Evolutionary conservation across 2,113 vertebrate genomes (phyloP).

Genomic region (Scomber scombrus): DNA sequence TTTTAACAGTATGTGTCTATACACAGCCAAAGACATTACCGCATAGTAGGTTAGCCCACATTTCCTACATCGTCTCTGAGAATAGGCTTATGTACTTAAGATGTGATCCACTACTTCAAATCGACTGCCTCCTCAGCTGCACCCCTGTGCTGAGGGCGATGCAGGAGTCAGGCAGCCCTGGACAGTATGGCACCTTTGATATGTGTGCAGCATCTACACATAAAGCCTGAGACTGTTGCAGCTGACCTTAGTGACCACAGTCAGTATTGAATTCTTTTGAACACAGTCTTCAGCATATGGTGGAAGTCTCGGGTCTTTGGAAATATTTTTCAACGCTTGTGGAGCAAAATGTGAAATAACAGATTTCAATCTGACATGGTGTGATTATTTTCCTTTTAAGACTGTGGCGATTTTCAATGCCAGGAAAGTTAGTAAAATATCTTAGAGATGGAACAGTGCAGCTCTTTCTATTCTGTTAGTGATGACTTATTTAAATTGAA

Average conservation of each 20-base stretch:
- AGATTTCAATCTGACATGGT: constrained; percentile 5
- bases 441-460: constrained; percentile 16
- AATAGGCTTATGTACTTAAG: neutral
- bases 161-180: neutral
- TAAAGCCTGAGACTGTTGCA: neutral
- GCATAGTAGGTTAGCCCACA: too few species aligned
- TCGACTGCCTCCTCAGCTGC: neutral
- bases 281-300: neutral
- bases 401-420: neutral
- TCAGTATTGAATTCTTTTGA: constrained; percentile 18
- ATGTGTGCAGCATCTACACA: neutral
- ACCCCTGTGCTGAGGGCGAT: neutral
- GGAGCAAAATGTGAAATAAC: constrained; percentile 27
- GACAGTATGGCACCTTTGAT: neutral
- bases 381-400: constrained; percentile 4
- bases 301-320: neutral
- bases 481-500: constrained; percentile 9
- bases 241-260: constrained; percentile 19
- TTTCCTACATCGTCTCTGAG: too few species aligned
- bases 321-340: constrained; percentile 8
- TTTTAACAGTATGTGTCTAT: too few species aligned
- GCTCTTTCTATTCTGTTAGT: constrained; percentile 14
- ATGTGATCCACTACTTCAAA: neutral
- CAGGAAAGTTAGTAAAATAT: constrained; percentile 12
- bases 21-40: too few species aligned